These are phyloP conservation scores for Zosterops pallidus DNA, from an alignment of 2,113 vertebrate species.

Conservation along the genomic window DNA sequence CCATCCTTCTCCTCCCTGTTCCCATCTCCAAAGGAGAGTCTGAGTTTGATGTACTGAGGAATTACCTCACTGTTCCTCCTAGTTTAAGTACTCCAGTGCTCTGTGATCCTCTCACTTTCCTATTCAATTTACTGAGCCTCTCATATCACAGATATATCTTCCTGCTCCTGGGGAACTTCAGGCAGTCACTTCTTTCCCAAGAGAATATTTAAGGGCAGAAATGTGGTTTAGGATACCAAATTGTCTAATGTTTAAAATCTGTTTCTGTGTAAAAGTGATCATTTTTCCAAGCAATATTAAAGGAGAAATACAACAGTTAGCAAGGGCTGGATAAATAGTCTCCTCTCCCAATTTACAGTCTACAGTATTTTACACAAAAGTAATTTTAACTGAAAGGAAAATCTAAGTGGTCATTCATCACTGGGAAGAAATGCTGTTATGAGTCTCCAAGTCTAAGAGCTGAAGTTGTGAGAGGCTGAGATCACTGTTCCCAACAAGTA, in stretches of 20 bases:
- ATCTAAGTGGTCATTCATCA: slow-evolving; percentile 41
- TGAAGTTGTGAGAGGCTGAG: background rate
- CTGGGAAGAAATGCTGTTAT: background rate
- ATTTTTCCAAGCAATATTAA: slow-evolving; percentile 3
- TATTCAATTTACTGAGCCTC: background rate
- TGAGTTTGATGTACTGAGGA: background rate
- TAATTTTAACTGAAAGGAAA: slow-evolving; percentile 49
- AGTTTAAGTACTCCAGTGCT: background rate
- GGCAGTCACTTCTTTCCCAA: background rate
- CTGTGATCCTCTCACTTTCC: background rate
- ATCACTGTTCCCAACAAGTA: background rate
- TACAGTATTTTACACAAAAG: slow-evolving; percentile 33
- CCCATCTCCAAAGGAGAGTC: background rate
- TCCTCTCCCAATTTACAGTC: slow-evolving; percentile 25
- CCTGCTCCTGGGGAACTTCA: background rate
- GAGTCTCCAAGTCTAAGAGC: background rate
- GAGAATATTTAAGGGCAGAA: background rate
- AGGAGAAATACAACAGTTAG: slow-evolving; percentile 22
- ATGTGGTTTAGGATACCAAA: background rate
- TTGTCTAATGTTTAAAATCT: background rate
- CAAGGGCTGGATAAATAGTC: background rate
- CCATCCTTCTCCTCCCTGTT: background rate
- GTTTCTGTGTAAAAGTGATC: background rate
- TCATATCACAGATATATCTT: background rate
- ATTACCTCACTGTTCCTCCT: background rate